Conservation (phyloP, 2,888 invertebrate genomes). For the Phortica okadai region DNA sequence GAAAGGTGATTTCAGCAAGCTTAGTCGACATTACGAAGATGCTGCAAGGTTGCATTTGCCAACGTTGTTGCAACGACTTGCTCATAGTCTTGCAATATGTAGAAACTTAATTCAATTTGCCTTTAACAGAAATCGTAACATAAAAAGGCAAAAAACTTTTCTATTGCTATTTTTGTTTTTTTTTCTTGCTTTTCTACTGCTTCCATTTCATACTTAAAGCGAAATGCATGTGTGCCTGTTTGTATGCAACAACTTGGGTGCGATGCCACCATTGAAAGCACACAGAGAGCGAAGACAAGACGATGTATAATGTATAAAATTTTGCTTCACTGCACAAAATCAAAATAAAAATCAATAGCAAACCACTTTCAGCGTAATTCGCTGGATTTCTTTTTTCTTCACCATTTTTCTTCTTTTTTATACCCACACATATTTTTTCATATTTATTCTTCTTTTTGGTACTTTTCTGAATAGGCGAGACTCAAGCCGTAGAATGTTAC, state of each 20-base stretch:
- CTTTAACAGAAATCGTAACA: conserved; percentile 20
- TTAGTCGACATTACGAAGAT: conserved; percentile 8
- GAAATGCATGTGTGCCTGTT: not conserved
- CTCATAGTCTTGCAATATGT: conserved; percentile 10
- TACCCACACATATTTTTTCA: not conserved
- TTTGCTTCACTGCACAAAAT: conserved; percentile 35
- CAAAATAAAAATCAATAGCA: conserved; percentile 67
- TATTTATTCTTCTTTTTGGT: not conserved
- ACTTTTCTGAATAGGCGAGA: not conserved
- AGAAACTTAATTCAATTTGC: conserved; percentile 32
- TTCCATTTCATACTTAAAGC: conserved; percentile 43
- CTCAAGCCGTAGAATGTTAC: too few species aligned
- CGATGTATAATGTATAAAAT: conserved; percentile 12
- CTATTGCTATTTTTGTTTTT: conserved; percentile 26
- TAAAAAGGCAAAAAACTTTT: conserved; percentile 16
- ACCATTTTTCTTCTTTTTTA: not conserved
- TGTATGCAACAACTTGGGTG: conserved; percentile 37
- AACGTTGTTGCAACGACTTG: not conserved
- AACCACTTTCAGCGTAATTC: conserved; percentile 63
- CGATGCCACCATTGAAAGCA: conserved; percentile 18
- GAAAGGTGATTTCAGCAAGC: conserved; percentile 15
- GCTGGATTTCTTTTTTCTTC: conserved; percentile 54
- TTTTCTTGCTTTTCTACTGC: conserved; percentile 47
- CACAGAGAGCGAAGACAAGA: conserved; percentile 36
- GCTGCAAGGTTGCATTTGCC: conserved; percentile 9